Conservation (phyloP, 2,888 invertebrate genomes). For the Stenotaenia linearis region DNA sequence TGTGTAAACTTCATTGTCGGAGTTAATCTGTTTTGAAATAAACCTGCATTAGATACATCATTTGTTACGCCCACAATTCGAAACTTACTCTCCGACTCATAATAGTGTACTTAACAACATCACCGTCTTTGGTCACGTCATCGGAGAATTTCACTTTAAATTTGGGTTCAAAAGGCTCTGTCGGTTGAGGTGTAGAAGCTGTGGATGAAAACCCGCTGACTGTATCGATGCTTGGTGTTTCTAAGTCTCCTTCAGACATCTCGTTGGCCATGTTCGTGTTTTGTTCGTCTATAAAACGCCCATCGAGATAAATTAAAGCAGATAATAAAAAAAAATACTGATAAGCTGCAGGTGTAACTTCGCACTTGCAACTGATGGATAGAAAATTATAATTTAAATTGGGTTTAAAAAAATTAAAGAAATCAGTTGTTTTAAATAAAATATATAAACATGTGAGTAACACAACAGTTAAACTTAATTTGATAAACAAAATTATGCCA, state of each 20-base stretch:
- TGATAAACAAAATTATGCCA: too few relatives aligned
- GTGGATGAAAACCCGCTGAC: slow-evolving; percentile 39
- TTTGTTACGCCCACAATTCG: background rate
- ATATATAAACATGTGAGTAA: too few relatives aligned
- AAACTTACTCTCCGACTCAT: slow-evolving; percentile 32
- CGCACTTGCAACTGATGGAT: background rate
- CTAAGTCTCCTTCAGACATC: background rate
- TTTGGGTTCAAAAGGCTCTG: slow-evolving; percentile 39
- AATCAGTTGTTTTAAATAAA: too few relatives aligned
- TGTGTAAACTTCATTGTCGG: slow-evolving; percentile 32
- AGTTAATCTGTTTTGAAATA: background rate
- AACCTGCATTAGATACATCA: background rate
- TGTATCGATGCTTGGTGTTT: slow-evolving; percentile 32
- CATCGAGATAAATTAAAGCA: background rate
- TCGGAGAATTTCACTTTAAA: slow-evolving; percentile 41
- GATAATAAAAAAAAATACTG: background rate
- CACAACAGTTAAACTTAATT: too few relatives aligned
- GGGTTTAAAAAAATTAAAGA: too few relatives aligned
- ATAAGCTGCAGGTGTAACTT: background rate
- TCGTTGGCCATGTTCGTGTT: slow-evolving; percentile 12
- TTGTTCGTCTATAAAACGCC: background rate
- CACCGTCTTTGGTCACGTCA: slow-evolving; percentile 42
- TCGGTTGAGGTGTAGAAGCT: slow-evolving; percentile 40
- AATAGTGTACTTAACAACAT: slow-evolving; percentile 42
- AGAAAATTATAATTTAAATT: too few relatives aligned